A percentile compares a stretch with the other conserved stretches of the same genome.
These are phyloP conservation scores for Holothuria glaberrima DNA, from an alignment of 35 echinoderm and acorn worm species.

Conservation along the genomic window DNA sequence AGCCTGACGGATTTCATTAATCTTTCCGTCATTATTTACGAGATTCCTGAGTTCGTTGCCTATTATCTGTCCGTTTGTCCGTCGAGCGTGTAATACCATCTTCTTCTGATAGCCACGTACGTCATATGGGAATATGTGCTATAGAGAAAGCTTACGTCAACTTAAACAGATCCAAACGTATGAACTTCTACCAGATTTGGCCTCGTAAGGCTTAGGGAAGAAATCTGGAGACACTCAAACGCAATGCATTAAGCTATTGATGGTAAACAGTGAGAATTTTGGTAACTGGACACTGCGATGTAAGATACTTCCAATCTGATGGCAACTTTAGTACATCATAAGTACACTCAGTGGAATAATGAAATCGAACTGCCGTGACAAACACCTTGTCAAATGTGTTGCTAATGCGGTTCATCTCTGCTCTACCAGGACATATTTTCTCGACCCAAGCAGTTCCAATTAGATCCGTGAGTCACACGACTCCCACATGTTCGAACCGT, in stretches of 20 bases:
- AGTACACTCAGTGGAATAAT: conserved; percentile 36
- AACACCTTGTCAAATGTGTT: not conserved
- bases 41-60: conserved; percentile 3
- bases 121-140: not conserved
- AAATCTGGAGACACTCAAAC: not conserved
- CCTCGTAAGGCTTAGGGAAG: no score
- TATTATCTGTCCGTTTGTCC: not conserved
- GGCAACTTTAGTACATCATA: not conserved
- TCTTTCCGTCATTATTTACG: conserved; percentile 45
- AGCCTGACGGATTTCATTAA: conserved; percentile 27
- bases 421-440: not conserved
- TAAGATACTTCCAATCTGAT: not conserved
- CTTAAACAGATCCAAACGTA: not conserved
- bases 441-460: not conserved
- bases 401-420: not conserved
- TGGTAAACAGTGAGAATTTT: not conserved
- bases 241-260: not conserved
- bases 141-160: not conserved
- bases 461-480: conserved; percentile 1
- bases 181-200: not conserved
- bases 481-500: not conserved
- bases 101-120: conserved; percentile 8
- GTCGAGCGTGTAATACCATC: conserved; percentile 45
- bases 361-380: conserved; percentile 20
- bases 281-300: not conserved